Base-by-base conservation (phyloP, 2,888 invertebrate species). In the Drosophila formosana region DNA sequence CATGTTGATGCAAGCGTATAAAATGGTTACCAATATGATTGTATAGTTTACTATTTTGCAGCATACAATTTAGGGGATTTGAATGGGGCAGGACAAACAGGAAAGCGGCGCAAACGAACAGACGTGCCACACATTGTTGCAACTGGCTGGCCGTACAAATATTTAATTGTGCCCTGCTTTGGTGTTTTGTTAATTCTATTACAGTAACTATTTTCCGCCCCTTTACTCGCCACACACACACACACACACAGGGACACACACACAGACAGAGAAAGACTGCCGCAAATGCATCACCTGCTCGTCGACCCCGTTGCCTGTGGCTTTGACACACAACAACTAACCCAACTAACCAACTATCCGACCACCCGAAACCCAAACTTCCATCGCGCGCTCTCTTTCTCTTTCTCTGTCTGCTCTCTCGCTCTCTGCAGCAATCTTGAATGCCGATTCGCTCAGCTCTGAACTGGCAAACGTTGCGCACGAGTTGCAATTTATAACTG, bases 401-500 rank as follows among this genome's bases (percentile, higher is more conserved):
- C 37, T 0, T 28, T 8, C 6, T 18, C 8, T 32, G n/a, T 13
- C 37, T 34, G 9, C 52, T 52, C 52, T 52, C 32, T 39, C 34
- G 39, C 52, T 47, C 32, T 61, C 43, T 62, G 58, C 51, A 57
- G 66, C 62, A 60, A 56, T 72, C 63, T 56, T 39, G 32, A 43
- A 52, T 50, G 70, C 57, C 71, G 55, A 43, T 56, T 53, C 67
- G 49, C 70, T 65, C 63, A 55, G 63, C 57, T 63, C 58, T 74
- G 71, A 37, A 55, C 75, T 52, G 62, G 70, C 68, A 70, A 83
- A 75, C 72, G 67, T 72, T 79, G 73, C 68, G 74, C 86, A 81
- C 88, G 78, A 83, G 67, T 62, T 83, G 83, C 85, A 85, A 85
- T 85, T 85, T 85, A 88, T 85, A 86, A 81, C 83, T 75, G 80